Conservation (phyloP, 37 sponge, comb jelly and placozoan genomes). For the Spongilla lacustris region DNA sequence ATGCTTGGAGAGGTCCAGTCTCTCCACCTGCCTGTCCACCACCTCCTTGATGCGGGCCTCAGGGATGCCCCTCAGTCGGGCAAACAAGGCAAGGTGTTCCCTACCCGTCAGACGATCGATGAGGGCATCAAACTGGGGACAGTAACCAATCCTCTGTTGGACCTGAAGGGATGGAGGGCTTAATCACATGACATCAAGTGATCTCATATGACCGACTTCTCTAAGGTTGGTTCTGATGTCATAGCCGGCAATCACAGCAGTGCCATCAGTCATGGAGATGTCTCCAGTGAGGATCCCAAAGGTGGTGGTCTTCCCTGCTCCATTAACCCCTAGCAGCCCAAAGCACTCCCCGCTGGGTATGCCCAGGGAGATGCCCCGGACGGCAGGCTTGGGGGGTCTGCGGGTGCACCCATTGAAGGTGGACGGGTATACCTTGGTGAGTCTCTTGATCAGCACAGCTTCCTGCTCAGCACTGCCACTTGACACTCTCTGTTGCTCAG, state of each 20-base stretch:
- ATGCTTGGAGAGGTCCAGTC: slow-evolving; percentile 72
- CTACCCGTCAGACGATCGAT: slow-evolving; percentile 68
- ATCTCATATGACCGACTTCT: neutral
- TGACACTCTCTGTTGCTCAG: slow-evolving; percentile 39
- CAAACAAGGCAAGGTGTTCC: slow-evolving; percentile 84
- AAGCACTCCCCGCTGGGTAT: slow-evolving; percentile 80
- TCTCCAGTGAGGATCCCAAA: slow-evolving; percentile 93
- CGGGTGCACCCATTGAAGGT: neutral
- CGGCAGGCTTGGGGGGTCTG: slow-evolving; percentile 44
- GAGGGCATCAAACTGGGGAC: slow-evolving; percentile 85
- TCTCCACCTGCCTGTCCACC: slow-evolving; percentile 59
- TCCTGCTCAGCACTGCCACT: neutral
- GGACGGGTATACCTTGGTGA: slow-evolving; percentile 40
- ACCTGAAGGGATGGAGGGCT: slow-evolving; percentile 19
- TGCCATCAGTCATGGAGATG: slow-evolving; percentile 56
- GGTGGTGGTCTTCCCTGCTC: slow-evolving; percentile 87
- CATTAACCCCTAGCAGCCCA: slow-evolving; percentile 91
- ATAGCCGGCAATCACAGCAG: slow-evolving; percentile 77
- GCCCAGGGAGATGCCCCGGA: slow-evolving; percentile 51
- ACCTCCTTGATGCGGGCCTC: slow-evolving; percentile 40
- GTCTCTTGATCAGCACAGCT: slow-evolving; percentile 10
- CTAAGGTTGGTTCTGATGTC: slow-evolving; percentile 54
- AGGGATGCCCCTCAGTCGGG: slow-evolving; percentile 84
- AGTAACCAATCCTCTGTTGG: slow-evolving; percentile 78
- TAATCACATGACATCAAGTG: neutral